Conservation (phyloP, 2,888 invertebrate species). For the Laothoe populi region DNA sequence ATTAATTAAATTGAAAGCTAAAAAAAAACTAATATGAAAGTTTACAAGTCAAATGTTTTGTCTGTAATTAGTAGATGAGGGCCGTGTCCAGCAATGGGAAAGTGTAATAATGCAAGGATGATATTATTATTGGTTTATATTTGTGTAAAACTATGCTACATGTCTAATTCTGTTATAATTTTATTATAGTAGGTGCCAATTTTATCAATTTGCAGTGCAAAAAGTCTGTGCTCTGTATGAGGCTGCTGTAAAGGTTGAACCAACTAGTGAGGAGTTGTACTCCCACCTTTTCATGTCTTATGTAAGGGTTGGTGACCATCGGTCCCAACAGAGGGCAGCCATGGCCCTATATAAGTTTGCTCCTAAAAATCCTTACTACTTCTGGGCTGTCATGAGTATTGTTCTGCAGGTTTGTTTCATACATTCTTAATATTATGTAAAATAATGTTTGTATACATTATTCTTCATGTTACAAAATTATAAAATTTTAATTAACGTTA, state of each 20-base stretch:
- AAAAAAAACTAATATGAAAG: too few species aligned
- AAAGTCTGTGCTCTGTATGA: slow-evolving; percentile 96
- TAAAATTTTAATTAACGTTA: slow-evolving; percentile 13
- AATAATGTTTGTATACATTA: too few species aligned
- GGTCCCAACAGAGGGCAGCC: slow-evolving; percentile 95
- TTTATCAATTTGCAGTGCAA: slow-evolving; percentile 86
- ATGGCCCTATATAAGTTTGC: slow-evolving; percentile 95
- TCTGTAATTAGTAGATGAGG: too few species aligned
- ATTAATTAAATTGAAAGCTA: too few species aligned
- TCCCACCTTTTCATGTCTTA: slow-evolving; percentile 98
- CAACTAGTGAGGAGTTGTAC: slow-evolving; percentile 95
- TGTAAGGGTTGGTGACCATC: slow-evolving; percentile 94
- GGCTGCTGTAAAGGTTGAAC: slow-evolving; percentile 93
- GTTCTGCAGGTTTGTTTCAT: slow-evolving; percentile 91
- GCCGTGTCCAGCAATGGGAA: too few species aligned
- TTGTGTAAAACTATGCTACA: too few species aligned
- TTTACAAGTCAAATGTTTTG: too few species aligned
- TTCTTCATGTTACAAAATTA: not conserved
- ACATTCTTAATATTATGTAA: too few species aligned
- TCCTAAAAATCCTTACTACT: slow-evolving; percentile 98
- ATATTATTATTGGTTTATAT: too few species aligned
- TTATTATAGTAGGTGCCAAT: too few species aligned
- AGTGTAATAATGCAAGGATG: too few species aligned
- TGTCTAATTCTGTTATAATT: too few species aligned
- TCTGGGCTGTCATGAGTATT: slow-evolving; percentile 99